Evolutionary conservation across 1,140 invertebrate genomes (phyloP).

Genomic region (Cryptotermes secundus): DNA sequence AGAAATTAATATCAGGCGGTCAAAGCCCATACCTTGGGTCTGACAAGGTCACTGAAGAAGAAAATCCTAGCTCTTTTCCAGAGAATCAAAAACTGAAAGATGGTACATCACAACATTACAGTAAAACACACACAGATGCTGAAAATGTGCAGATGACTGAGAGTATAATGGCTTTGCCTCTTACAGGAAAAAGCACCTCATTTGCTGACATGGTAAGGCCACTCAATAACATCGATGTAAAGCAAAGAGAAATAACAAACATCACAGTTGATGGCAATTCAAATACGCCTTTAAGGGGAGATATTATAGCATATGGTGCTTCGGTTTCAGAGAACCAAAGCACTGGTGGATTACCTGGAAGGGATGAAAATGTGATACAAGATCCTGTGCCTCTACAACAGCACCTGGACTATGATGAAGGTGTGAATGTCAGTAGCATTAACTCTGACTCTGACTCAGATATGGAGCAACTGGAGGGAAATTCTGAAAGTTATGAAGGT

Average conservation of each 20-base stretch:
- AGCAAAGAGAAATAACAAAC: conserved; percentile 26
- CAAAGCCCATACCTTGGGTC: too few relatives aligned
- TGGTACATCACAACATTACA: too few relatives aligned
- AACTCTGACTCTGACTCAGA: conserved; percentile 35
- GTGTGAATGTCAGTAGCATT: conserved; percentile 19
- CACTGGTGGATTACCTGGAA: not conserved
- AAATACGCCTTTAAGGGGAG: not conserved
- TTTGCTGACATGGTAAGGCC: not conserved
- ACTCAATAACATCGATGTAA: not conserved
- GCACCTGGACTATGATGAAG: conserved; percentile 5
- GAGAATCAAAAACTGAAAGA: not conserved
- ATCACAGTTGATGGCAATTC: conserved; percentile 10
- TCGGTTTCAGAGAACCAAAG: not conserved
- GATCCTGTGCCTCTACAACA: conserved; percentile 37
- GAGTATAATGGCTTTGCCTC: not conserved
- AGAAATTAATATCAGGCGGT: not conserved
- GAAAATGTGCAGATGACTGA: not conserved
- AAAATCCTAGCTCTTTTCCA: not conserved
- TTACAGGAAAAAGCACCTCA: not conserved
- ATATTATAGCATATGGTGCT: not conserved
- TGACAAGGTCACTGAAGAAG: not conserved
- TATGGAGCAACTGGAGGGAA: conserved; percentile 27
- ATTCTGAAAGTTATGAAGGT: conserved; percentile 35
- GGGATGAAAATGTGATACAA: conserved; percentile 40
- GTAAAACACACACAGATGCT: not conserved